phyloP scores from a whole-genome alignment of 1,140 invertebrate species.

The Heliconius eleuchia region DNA sequence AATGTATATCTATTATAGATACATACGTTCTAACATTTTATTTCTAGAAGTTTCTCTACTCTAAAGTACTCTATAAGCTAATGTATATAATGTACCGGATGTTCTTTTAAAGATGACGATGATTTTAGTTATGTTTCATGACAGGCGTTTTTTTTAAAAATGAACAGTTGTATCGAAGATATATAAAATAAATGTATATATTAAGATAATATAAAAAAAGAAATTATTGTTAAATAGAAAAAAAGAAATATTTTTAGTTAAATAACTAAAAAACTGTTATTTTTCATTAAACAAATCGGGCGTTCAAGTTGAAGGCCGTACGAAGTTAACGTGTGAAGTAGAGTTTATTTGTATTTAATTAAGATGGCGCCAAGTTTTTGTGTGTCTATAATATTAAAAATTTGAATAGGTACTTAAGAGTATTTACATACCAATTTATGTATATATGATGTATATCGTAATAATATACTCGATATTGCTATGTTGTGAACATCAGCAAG shows the following conservation, averaged over 20 bases:
- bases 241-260: background rate
- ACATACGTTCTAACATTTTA: background rate
- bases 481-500: too few relatives aligned
- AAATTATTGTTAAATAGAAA: too few relatives aligned
- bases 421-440: background rate
- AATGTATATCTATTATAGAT: background rate
- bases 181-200: background rate
- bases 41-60: conserved; percentile 5
- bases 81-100: conserved; percentile 13
- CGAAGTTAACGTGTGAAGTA: conserved; percentile 4
- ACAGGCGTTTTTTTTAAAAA: background rate
- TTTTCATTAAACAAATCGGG: background rate
- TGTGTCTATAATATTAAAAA: conserved; percentile 27
- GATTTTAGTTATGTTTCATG: background rate
- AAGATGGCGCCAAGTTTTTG: conserved; percentile 41
- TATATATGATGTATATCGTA: too few relatives aligned
- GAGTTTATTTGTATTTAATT: conserved; percentile 22
- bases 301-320: conserved; percentile 33
- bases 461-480: background rate
- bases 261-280: background rate
- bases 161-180: background rate
- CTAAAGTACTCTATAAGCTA: background rate
- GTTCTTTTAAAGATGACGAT: conserved; percentile 8
- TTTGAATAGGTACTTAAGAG: background rate
- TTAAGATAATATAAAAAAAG: too few relatives aligned